Evolutionary conservation across 2,797 vertebrate genomes (phyloP).

Genomic region (Pipistrellus pygmaeus): DNA sequence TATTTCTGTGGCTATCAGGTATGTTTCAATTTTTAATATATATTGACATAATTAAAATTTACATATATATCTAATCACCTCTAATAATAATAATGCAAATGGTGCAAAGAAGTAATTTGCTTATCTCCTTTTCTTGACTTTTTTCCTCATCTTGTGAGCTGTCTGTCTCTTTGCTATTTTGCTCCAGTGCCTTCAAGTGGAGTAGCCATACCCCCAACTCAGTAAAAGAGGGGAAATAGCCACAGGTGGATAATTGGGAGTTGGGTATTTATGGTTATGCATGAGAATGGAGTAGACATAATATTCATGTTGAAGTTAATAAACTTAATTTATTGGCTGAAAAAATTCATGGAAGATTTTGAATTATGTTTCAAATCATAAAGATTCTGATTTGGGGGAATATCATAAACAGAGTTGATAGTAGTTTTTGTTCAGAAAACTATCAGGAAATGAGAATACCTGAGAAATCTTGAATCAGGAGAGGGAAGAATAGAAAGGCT

Average conservation of each 20-base stretch:
- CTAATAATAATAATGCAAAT: background rate
- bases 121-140: slow-evolving; percentile 46
- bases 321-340: slow-evolving; percentile 28
- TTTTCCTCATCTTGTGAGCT: slow-evolving; percentile 23
- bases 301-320: slow-evolving; percentile 32
- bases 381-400: slow-evolving; percentile 32
- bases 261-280: slow-evolving; percentile 38
- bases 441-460: slow-evolving; percentile 47
- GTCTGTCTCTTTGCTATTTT: background rate
- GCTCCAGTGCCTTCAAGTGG: slow-evolving; percentile 23
- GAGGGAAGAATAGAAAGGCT: slow-evolving; percentile 26
- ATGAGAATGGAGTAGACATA: background rate
- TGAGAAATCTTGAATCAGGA: slow-evolving; percentile 53
- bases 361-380: slow-evolving; percentile 62
- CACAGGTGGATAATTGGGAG: background rate
- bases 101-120: background rate
- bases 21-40: slow-evolving; percentile 60
- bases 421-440: slow-evolving; percentile 56
- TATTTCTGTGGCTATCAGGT: slow-evolving; percentile 1
- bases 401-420: slow-evolving; percentile 28
- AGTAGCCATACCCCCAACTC: slow-evolving; percentile 1
- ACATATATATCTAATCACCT: background rate
- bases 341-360: slow-evolving; percentile 53
- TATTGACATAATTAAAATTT: slow-evolving; percentile 11
- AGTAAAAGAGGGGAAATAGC: slow-evolving; percentile 6